phyloP scores from a whole-genome alignment of 2,888 invertebrate genomes.

The Drosophila leonis region DNA sequence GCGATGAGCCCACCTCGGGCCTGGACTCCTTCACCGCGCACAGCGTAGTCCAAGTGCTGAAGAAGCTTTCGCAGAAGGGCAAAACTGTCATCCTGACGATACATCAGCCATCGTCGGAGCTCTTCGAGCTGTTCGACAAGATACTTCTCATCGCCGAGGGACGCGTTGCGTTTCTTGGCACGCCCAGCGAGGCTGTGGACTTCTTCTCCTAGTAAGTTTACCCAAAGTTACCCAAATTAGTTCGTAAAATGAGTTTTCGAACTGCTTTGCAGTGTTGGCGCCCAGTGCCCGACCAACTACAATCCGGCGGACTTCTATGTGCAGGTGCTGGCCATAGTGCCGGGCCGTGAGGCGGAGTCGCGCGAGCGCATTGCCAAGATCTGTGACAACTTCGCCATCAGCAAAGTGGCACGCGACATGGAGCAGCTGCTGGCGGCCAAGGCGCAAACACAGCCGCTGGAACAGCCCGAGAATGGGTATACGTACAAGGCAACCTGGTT shows the following conservation, averaged over 20 bases:
- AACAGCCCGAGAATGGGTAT: constrained; percentile 87
- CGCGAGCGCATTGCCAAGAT: constrained; percentile 91
- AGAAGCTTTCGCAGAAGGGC: constrained; percentile 91
- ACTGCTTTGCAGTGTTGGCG: constrained; percentile 88
- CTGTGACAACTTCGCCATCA: constrained; percentile 89
- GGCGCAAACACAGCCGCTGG: constrained; percentile 62
- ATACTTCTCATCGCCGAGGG: constrained; percentile 96
- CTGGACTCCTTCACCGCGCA: constrained; percentile 98
- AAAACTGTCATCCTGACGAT: constrained; percentile 97
- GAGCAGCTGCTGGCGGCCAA: constrained; percentile 79
- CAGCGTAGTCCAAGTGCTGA: constrained; percentile 94
- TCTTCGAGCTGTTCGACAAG: constrained; percentile 95
- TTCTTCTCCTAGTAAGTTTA: constrained; percentile 94
- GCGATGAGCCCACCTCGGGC: constrained; percentile 98
- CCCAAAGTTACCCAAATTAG: too few species aligned
- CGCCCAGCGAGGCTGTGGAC: constrained; percentile 90
- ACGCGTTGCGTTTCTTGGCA: constrained; percentile 94
- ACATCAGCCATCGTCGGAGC: constrained; percentile 97
- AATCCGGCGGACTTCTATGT: constrained; percentile 98
- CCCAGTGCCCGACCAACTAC: constrained; percentile 94
- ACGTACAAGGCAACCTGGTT: constrained; percentile 90
- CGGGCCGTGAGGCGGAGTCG: constrained; percentile 93
- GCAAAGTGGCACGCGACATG: constrained; percentile 83
- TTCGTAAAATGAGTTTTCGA: background rate
- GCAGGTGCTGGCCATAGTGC: constrained; percentile 94